These are phyloP conservation scores for Diachasma alloeum DNA, from an alignment of 1,140 invertebrate genomes.

Conservation along the genomic window DNA sequence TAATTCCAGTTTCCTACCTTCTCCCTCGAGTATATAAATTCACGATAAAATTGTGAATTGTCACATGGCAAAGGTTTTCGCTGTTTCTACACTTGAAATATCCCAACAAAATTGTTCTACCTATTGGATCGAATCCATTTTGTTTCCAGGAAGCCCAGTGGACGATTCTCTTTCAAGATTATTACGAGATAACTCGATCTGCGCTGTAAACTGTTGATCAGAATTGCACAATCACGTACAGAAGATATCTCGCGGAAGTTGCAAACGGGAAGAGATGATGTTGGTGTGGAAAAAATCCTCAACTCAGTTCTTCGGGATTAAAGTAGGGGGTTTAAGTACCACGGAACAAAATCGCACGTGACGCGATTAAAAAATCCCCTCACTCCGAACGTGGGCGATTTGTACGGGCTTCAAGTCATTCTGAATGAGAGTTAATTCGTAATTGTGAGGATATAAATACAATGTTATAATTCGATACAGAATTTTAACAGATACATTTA, in stretches of 20 bases:
- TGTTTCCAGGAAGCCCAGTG: background rate
- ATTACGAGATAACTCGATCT: slow-evolving; percentile 7
- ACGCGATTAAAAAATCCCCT: background rate
- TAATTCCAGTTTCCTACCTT: background rate
- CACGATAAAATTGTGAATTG: background rate
- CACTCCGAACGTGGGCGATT: background rate
- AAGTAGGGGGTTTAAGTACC: background rate
- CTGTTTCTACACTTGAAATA: background rate
- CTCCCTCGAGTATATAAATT: background rate
- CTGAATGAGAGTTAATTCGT: background rate
- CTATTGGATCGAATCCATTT: background rate
- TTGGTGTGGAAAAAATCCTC: background rate
- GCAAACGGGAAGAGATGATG: background rate
- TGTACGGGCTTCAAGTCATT: background rate
- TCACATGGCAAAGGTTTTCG: background rate
- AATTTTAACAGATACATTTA: background rate
- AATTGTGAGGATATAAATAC: background rate
- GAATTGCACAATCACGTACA: background rate
- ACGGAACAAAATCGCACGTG: background rate
- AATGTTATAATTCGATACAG: background rate
- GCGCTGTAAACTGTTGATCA: background rate
- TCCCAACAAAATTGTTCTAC: background rate
- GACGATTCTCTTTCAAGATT: background rate
- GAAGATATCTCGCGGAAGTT: background rate
- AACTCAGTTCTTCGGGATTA: background rate